Conservation (phyloP, 2,888 invertebrate species). For the Caenorhabditis macrosperma region DNA sequence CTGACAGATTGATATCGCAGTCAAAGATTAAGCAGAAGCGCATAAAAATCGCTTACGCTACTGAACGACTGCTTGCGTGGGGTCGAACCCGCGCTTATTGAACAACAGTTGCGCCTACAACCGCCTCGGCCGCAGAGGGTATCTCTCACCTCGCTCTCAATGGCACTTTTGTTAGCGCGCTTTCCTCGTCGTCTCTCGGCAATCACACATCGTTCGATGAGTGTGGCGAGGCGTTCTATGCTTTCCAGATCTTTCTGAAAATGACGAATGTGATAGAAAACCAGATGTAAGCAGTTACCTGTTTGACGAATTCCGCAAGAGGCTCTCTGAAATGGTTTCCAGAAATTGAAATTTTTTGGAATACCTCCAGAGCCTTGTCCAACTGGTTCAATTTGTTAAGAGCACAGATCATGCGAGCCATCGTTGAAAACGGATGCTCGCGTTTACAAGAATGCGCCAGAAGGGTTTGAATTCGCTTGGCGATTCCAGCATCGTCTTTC, state of each 20-base stretch:
- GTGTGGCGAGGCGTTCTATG: conserved; percentile 44
- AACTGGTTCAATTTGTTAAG: conserved; percentile 34
- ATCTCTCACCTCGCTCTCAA: conserved; percentile 35
- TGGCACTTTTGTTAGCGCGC: conserved; percentile 16
- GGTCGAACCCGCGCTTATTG: conserved; percentile 27
- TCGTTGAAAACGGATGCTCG: conserved; percentile 61
- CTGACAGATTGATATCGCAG: conserved; percentile 47
- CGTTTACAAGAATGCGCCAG: conserved; percentile 36
- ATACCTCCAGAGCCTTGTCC: conserved; percentile 38
- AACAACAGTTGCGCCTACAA: not conserved
- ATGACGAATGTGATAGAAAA: not conserved
- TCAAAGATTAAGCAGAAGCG: conserved; percentile 58
- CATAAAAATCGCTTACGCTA: conserved; percentile 47
- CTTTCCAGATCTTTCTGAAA: conserved; percentile 50
- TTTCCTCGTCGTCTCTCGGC: conserved; percentile 42
- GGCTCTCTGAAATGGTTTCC: conserved; percentile 47
- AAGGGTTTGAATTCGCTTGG: conserved; percentile 30
- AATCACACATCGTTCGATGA: conserved; percentile 51
- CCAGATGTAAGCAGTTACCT: conserved; percentile 8
- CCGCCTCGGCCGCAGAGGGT: conserved; percentile 12
- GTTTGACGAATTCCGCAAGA: conserved; percentile 25
- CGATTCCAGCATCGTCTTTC: not conserved
- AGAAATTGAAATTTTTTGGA: conserved; percentile 45
- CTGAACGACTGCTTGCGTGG: conserved; percentile 58
- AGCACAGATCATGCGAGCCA: conserved; percentile 52